phyloP scores from a whole-genome alignment of 2,797 vertebrate species.

The Odontamblyopus lacepedii region DNA sequence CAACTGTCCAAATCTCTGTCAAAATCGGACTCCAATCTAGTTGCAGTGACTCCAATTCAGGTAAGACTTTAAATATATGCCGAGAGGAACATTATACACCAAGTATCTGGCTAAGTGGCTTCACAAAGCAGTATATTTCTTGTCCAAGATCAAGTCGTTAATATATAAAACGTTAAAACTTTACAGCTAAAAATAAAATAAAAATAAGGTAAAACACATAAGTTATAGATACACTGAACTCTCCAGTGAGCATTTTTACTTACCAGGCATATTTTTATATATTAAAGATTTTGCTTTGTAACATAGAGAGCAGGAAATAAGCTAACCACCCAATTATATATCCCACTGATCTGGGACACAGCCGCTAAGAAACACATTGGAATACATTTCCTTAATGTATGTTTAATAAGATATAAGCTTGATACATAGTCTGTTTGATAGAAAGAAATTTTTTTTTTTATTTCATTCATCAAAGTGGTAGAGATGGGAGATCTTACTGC shows the following conservation, averaged over 20 bases:
- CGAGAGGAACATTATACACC: not conserved
- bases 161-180: not conserved
- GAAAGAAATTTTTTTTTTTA: constrained; percentile 24
- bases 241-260: not conserved
- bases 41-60: constrained; percentile 85
- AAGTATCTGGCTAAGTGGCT: not conserved
- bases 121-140: not conserved
- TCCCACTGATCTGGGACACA: constrained; percentile 51
- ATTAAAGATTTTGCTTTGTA: constrained; percentile 16
- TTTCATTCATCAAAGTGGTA: constrained; percentile 31
- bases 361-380: constrained; percentile 32
- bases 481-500: not conserved
- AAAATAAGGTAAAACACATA: not conserved
- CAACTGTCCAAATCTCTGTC: constrained; percentile 91
- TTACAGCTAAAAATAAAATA: not conserved
- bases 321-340: constrained; percentile 41
- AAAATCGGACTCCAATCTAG: constrained; percentile 94
- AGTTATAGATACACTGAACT: not conserved
- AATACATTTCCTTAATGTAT: constrained; percentile 34
- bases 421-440: constrained; percentile 59
- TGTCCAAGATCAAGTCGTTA: not conserved
- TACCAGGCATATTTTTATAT: not conserved
- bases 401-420: constrained; percentile 52
- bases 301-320: constrained; percentile 29
- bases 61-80: constrained; percentile 21